A percentile compares a stretch with the other conserved stretches of the same genome.
Evolutionary conservation across 2,797 vertebrate genomes (phyloP).

Genomic region (Masticophis lateralis): DNA sequence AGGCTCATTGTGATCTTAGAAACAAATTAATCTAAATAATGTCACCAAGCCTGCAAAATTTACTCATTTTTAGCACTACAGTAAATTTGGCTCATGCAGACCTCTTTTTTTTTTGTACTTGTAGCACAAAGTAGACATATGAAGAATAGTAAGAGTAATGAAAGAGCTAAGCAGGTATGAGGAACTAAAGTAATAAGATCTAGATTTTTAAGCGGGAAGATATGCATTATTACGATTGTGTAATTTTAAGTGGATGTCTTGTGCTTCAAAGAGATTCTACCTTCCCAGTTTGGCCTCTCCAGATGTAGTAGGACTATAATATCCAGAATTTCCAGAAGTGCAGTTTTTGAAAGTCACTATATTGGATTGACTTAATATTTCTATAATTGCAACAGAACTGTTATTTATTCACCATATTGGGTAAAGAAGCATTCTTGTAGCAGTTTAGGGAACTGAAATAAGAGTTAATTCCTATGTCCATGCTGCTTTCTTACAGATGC

Average conservation of each 20-base stretch:
- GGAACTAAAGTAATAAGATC: conserved; percentile 3
- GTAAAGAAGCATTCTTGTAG: neutral
- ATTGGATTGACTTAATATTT: neutral
- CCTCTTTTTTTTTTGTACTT: neutral
- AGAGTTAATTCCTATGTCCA: neutral
- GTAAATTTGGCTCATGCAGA: neutral
- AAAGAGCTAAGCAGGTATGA: neutral
- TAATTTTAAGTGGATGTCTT: neutral
- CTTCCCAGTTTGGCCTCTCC: neutral
- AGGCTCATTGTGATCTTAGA: neutral
- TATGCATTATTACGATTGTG: neutral
- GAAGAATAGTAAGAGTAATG: neutral
- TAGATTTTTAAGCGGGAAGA: neutral
- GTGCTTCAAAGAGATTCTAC: neutral
- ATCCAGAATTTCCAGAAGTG: neutral
- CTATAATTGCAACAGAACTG: conserved; percentile 12
- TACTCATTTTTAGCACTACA: neutral
- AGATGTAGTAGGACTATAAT: neutral
- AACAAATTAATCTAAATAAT: neutral
- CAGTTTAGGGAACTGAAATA: neutral
- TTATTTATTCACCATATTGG: conserved; percentile 8
- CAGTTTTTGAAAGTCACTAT: neutral
- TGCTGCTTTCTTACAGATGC: conserved; percentile 63
- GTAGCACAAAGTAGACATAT: neutral
- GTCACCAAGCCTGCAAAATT: neutral